phyloP scores from a whole-genome alignment of 2,797 vertebrate genomes.

The Pseudochirops cupreus region DNA sequence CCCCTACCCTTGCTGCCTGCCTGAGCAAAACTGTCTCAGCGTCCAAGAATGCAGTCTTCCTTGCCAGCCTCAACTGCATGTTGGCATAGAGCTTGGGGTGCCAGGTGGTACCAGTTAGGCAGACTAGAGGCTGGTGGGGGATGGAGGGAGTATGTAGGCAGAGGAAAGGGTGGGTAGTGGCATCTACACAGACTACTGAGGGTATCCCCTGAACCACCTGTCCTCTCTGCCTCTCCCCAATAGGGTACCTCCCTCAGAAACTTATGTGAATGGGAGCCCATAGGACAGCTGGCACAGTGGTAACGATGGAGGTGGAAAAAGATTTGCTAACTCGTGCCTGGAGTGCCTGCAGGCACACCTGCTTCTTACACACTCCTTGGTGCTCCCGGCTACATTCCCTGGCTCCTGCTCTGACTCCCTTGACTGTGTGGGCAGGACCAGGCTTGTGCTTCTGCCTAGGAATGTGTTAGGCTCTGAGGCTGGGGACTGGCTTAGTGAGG shows the following conservation, averaged over 20 bases:
- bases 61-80: slow-evolving; percentile 67
- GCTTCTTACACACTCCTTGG: slow-evolving; percentile 30
- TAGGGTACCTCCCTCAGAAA: slow-evolving; percentile 25
- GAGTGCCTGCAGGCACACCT: slow-evolving; percentile 60
- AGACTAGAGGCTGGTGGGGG: slow-evolving; percentile 32
- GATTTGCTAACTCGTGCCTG: slow-evolving; percentile 42
- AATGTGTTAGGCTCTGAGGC: not conserved
- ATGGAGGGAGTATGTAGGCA: slow-evolving; percentile 17
- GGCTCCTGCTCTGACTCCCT: slow-evolving; percentile 50
- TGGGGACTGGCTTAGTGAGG: slow-evolving; percentile 62
- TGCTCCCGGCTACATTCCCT: slow-evolving; percentile 73
- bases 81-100: slow-evolving; percentile 62
- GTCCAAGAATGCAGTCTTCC: slow-evolving; percentile 74
- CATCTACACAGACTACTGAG: not conserved
- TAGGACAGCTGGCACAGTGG: slow-evolving; percentile 37
- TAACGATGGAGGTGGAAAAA: slow-evolving; percentile 27
- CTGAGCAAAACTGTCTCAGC: slow-evolving; percentile 71
- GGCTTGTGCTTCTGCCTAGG: slow-evolving; percentile 70
- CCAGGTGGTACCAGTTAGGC: slow-evolving; percentile 64
- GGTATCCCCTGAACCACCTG: not conserved
- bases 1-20: slow-evolving; percentile 56
- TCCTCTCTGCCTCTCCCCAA: slow-evolving; percentile 22
- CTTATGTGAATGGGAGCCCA: not conserved
- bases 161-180: slow-evolving; percentile 23
- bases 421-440: slow-evolving; percentile 72